Conservation (phyloP, 1,140 invertebrate genomes). For the Marisa cornuarietis region DNA sequence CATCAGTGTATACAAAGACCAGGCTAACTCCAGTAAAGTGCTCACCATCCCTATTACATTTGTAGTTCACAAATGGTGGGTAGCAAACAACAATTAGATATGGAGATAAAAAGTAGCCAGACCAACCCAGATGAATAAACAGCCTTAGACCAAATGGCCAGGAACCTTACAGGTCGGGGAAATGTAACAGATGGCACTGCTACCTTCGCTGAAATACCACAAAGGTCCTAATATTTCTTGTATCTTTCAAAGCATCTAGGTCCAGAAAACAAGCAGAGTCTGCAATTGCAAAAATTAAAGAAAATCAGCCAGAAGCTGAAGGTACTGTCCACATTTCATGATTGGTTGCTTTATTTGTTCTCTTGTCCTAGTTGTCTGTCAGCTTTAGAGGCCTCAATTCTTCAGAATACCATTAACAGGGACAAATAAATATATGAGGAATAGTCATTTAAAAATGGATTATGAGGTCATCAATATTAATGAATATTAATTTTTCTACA, state of each 20-base stretch:
- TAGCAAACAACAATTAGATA: background rate
- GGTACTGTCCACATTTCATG: background rate
- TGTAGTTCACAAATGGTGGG: background rate
- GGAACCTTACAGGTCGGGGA: too few relatives aligned
- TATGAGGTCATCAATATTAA: background rate
- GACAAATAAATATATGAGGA: background rate
- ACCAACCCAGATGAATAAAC: background rate
- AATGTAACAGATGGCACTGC: background rate
- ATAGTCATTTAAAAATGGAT: background rate
- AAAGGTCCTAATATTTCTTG: background rate
- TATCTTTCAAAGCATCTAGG: conserved; percentile 6
- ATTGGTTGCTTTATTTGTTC: too few relatives aligned
- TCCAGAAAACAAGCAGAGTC: background rate
- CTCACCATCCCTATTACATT: too few relatives aligned
- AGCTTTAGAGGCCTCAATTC: background rate
- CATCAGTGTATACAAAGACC: too few relatives aligned
- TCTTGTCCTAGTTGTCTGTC: too few relatives aligned
- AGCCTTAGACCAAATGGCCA: background rate
- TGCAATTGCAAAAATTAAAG: background rate
- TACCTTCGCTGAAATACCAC: background rate
- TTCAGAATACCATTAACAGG: background rate
- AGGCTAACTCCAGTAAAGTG: too few relatives aligned
- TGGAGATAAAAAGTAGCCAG: background rate
- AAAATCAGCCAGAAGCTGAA: conserved; percentile 1
- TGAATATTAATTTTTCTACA: background rate